Base-by-base conservation (phyloP, 2,797 vertebrate genomes). In the Psittacula derbiana region DNA sequence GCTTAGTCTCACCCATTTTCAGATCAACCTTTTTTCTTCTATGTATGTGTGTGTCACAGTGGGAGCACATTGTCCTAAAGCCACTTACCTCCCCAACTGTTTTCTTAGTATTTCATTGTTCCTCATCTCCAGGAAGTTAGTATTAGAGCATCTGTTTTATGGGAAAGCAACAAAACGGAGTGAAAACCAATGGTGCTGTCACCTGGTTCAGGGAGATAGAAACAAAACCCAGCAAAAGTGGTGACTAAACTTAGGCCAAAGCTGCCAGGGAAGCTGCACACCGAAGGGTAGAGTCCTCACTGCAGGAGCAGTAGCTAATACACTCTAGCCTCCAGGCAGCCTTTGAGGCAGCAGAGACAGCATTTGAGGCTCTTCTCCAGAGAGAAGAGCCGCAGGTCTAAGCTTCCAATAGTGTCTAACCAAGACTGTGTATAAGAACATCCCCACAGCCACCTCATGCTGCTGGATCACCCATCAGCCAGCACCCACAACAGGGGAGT, bases 251-350 rank as follows among this genome's bases (percentile, higher is more conserved):
- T 38, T n/a, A 3, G 9, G n/a, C 41, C 3, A 1, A 53, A 47
- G 44, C 44, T 38, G 36, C 64, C 0, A 1, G 38, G 53, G 20
- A 82, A 82, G 31, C 61, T 65, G 28, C 40, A 31, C 0, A 0
- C 19, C 0, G 0, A 57, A 66, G 57, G n/a, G n/a, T 30, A 30
- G 47, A n/a, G 30, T 21, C 30, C 36, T 50, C 1, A 0, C 27
- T 46, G 10, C 24, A 23, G 47, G 43, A 78, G 7, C 30, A 12
- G 5, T 16, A 33, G 15, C 47, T 62, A 21, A 52, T 6, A 8
- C 0, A 1, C 11, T 21, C 11, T 25, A 47, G 21, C 38, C 33
- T 71, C 27, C 69, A 13, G 15, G 20, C 73, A 76, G 33, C 49
- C 81, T 58, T 28, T 40, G 58, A 47, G 40, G 36, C 21, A 40